phyloP scores from a whole-genome alignment of 2,797 vertebrate species.

The Oreochromis mossambicus region DNA sequence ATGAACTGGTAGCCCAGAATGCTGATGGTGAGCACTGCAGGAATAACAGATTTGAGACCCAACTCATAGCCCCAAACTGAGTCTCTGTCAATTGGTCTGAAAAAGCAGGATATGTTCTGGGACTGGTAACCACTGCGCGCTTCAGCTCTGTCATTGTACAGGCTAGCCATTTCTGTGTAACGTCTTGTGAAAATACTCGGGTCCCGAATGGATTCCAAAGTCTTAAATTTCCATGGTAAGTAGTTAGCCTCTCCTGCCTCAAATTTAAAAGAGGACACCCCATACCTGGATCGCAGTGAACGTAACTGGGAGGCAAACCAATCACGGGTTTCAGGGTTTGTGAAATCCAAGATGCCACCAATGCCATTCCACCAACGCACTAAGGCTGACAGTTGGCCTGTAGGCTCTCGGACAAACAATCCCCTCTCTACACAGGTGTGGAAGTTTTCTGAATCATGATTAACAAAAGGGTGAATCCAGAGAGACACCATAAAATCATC shows the following conservation, averaged over 20 bases:
- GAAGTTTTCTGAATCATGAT: constrained; percentile 86
- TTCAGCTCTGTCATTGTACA: constrained; percentile 86
- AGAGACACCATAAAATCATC: constrained; percentile 86
- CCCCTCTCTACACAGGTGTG: constrained; percentile 80
- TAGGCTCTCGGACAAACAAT: constrained; percentile 85
- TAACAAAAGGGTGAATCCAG: constrained; percentile 91
- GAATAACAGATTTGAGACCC: constrained; percentile 93
- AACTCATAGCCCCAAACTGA: constrained; percentile 96
- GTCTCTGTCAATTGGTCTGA: constrained; percentile 93
- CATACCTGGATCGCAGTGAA: constrained; percentile 81
- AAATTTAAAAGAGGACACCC: constrained; percentile 91
- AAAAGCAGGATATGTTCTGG: constrained; percentile 97
- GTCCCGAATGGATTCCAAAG: constrained; percentile 79
- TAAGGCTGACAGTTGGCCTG: constrained; percentile 82
- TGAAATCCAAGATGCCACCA: constrained; percentile 91
- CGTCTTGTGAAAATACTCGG: constrained; percentile 89
- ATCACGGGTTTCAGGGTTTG: constrained; percentile 85
- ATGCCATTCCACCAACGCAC: constrained; percentile 96
- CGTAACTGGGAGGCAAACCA: constrained; percentile 88
- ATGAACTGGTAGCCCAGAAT: constrained; percentile 91
- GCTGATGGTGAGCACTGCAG: constrained; percentile 87
- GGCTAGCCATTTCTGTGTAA: constrained; percentile 89
- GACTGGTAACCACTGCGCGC: constrained; percentile 89
- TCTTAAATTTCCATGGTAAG: constrained; percentile 89
- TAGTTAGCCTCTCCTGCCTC: constrained; percentile 93